Conservation (phyloP, 2,888 invertebrate genomes). For the Ichneumon xanthorius region DNA sequence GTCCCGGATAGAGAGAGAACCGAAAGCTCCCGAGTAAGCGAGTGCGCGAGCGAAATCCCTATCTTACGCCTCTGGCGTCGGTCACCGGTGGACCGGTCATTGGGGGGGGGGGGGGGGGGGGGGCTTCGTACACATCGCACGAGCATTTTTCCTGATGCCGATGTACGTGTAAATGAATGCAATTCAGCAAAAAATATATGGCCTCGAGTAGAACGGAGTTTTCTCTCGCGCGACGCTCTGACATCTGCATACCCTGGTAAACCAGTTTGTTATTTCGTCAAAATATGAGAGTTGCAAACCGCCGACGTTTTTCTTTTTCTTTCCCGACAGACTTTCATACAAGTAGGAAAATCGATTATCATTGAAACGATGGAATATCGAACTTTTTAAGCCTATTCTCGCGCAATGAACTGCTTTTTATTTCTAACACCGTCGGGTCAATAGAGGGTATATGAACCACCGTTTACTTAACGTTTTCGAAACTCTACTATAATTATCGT, state of each 20-base stretch:
- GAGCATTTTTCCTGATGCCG: slow-evolving; percentile 56
- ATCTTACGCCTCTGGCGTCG: slow-evolving; percentile 25
- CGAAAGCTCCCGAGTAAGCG: slow-evolving; percentile 25
- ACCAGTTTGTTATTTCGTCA: slow-evolving; percentile 1
- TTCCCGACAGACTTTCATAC: background rate
- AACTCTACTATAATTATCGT: slow-evolving; percentile 1
- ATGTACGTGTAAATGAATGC: slow-evolving; percentile 48
- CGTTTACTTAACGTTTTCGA: background rate
- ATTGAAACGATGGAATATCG: background rate
- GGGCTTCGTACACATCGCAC: slow-evolving; percentile 23
- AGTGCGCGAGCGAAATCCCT: slow-evolving; percentile 36
- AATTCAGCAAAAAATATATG: slow-evolving; percentile 58
- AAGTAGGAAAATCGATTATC: background rate
- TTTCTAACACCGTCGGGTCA: background rate
- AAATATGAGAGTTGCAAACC: background rate
- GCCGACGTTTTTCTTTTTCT: background rate
- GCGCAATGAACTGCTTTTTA: background rate
- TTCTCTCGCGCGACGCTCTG: slow-evolving; percentile 3
- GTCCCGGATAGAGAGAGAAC: slow-evolving; percentile 70
- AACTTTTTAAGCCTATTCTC: background rate
- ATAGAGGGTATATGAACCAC: background rate
- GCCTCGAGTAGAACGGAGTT: slow-evolving; percentile 40
- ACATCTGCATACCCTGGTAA: background rate
- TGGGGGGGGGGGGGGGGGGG: no score
- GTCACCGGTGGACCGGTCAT: background rate